These are phyloP conservation scores for Heloderma charlesbogerti DNA, from an alignment of 2,113 vertebrate genomes.

Conservation along the genomic window DNA sequence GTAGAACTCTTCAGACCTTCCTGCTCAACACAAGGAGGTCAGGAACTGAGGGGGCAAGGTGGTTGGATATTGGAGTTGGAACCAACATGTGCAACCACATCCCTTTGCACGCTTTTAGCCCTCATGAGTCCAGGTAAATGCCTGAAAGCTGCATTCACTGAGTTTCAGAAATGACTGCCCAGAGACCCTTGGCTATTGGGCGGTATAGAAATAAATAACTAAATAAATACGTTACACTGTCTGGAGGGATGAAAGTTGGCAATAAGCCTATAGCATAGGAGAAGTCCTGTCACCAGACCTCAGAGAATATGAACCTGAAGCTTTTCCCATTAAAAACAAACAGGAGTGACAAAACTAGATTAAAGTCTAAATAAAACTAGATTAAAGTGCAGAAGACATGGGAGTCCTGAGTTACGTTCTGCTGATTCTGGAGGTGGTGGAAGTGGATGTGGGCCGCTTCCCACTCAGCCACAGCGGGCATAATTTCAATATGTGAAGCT, in stretches of 20 bases:
- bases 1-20: too few relatives aligned
- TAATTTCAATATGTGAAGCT: constrained; percentile 37
- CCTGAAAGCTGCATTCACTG: constrained; percentile 35
- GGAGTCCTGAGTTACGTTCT: constrained; percentile 24
- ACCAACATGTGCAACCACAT: too few relatives aligned
- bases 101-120: too few relatives aligned
- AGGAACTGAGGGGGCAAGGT: too few relatives aligned
- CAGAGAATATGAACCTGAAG: constrained; percentile 23
- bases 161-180: constrained; percentile 45
- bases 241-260: constrained; percentile 9
- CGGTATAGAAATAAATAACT: too few relatives aligned
- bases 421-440: constrained; percentile 46
- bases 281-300: background rate
- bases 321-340: constrained; percentile 21
- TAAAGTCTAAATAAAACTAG: too few relatives aligned
- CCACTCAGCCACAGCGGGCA: constrained; percentile 38
- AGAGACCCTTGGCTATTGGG: too few relatives aligned
- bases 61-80: too few relatives aligned
- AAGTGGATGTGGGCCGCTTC: constrained; percentile 46
- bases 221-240: too few relatives aligned
- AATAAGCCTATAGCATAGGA: background rate
- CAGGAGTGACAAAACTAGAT: background rate
- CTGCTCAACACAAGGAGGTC: too few relatives aligned
- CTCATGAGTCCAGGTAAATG: background rate
- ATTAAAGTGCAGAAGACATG: constrained; percentile 34